Evolutionary conservation across 2,797 vertebrate genomes (phyloP).

Genomic region (Podarcis lilfordi): DNA sequence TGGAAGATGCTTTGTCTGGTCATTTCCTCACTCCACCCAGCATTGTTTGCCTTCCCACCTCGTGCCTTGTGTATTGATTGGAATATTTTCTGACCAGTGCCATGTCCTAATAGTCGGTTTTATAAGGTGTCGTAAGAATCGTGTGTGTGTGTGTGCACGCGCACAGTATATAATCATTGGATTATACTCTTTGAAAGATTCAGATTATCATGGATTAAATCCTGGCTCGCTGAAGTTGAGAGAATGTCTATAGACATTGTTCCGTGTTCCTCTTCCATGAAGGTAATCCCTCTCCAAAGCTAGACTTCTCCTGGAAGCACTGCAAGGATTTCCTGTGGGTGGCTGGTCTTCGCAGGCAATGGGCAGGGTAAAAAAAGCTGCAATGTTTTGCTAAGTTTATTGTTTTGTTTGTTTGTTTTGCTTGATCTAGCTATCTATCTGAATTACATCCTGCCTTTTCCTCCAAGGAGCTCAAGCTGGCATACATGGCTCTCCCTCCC

Average conservation of each 20-base stretch:
- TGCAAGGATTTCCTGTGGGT: neutral
- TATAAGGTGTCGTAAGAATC: neutral
- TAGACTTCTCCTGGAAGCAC: neutral
- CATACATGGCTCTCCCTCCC: no score
- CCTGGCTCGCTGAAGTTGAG: neutral
- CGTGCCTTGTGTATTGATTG: neutral
- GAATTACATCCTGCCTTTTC: no score
- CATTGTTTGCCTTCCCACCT: neutral
- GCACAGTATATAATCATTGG: neutral
- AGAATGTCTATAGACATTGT: neutral
- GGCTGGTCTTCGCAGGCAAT: neutral
- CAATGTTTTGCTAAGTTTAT: no score
- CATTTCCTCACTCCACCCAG: accelerated
- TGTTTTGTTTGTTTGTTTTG: no score
- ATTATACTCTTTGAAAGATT: neutral
- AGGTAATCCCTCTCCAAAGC: neutral
- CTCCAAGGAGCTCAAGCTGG: no score
- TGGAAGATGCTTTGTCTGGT: neutral
- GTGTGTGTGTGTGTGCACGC: no score
- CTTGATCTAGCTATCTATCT: no score
- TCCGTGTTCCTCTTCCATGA: neutral
- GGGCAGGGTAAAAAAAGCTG: no score
- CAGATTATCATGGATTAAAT: neutral
- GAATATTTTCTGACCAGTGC: neutral
- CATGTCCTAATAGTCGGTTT: neutral